Conservation (phyloP, 2,113 vertebrate species). For the Corydoras sp. region DNA sequence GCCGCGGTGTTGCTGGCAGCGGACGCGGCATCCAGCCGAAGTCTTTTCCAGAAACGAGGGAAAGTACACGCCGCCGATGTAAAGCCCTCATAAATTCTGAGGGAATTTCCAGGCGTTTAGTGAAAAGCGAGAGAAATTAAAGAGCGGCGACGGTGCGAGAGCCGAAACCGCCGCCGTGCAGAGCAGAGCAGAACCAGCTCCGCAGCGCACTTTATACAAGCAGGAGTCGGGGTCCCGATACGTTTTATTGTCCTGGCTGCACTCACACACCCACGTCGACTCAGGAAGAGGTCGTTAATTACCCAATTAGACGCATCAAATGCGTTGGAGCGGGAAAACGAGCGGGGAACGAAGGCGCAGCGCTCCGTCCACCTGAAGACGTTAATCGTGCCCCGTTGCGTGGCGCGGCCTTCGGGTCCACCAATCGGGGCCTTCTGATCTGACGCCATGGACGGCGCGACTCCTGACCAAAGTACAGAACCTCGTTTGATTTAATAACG, state of each 20-base stretch:
- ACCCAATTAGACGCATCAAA: not conserved
- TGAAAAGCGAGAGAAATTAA: constrained; percentile 5
- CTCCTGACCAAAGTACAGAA: no score
- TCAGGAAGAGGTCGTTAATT: not conserved
- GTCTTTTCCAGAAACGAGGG: constrained; percentile 5
- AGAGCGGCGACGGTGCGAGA: not conserved
- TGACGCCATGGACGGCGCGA: no score
- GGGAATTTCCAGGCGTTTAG: constrained; percentile 37
- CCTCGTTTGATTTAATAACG: no score
- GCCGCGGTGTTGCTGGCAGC: not conserved
- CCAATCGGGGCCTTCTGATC: no score
- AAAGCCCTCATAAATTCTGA: constrained; percentile 36
- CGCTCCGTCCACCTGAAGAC: no score
- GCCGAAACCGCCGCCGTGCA: no score
- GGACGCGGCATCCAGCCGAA: not conserved
- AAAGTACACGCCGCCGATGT: constrained; percentile 39
- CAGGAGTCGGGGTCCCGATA: no score
- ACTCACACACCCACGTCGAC: not conserved
- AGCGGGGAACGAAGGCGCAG: no score
- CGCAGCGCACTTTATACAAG: no score
- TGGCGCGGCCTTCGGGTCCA: no score
- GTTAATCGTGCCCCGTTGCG: no score
- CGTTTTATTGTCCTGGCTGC: not conserved
- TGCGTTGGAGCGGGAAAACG: not conserved
- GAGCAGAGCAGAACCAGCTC: not conserved